phyloP scores from a whole-genome alignment of 2,113 vertebrate genomes.

The Acrocephalus arundinaceus region DNA sequence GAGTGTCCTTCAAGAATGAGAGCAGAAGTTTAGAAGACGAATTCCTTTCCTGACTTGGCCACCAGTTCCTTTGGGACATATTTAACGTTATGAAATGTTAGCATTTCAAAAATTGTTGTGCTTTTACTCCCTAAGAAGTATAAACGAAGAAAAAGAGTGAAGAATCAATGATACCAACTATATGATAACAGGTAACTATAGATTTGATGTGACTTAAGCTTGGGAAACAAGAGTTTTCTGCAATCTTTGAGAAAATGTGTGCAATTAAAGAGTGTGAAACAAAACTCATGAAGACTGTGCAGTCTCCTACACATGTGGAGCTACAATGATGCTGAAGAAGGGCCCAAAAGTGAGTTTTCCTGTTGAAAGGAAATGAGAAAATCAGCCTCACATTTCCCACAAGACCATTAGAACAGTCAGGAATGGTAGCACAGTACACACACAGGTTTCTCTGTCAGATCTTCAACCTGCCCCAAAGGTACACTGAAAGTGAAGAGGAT shows the following conservation, averaged over 20 bases:
- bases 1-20: background rate
- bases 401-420: background rate
- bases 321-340: background rate
- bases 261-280: background rate
- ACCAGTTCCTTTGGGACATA: background rate
- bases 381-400: background rate
- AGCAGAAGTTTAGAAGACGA: background rate
- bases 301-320: background rate
- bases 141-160: background rate
- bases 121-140: background rate
- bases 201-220: background rate
- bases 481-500: background rate
- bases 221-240: background rate
- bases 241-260: fast-evolving
- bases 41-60: background rate
- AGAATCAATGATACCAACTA: background rate
- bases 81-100: fast-evolving
- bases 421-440: background rate
- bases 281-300: background rate
- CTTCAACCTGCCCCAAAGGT: fast-evolving
- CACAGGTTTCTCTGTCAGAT: background rate
- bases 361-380: background rate
- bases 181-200: background rate
- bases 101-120: background rate
- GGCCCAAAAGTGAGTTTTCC: background rate